phyloP scores from a whole-genome alignment of 1,140 invertebrate species.

The Brachionus plicatilis region DNA sequence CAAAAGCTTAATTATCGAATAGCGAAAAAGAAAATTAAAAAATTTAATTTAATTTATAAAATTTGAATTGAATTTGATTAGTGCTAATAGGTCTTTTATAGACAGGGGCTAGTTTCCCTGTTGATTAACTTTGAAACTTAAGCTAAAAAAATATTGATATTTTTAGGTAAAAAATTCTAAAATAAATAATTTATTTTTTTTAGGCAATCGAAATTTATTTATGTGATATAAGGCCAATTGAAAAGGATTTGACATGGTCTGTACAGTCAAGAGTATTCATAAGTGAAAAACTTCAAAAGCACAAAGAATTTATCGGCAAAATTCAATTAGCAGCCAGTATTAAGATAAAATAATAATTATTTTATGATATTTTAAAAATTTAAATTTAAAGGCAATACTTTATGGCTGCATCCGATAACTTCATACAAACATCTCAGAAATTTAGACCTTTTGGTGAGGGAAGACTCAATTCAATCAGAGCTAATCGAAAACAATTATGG shows the following conservation, averaged over 20 bases:
- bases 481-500: constrained; percentile 15
- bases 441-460: neutral
- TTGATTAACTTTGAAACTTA: no score
- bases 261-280: constrained; percentile 4
- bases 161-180: neutral
- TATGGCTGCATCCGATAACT: constrained; percentile 29
- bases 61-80: no score
- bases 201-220: constrained; percentile 23
- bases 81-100: no score
- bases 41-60: no score
- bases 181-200: neutral
- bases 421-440: constrained; percentile 11
- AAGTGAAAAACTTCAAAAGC: neutral
- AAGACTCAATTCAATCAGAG: constrained; percentile 1
- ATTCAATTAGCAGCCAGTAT: constrained; percentile 16
- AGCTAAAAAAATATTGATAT: neutral
- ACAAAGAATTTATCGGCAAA: constrained; percentile 36
- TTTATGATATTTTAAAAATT: neutral
- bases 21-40: no score
- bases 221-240: constrained; percentile 22
- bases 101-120: no score
- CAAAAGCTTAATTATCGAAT: no score
- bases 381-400: neutral
- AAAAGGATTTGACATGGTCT: constrained; percentile 22
- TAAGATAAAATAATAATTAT: neutral